Evolutionary conservation across 2,113 vertebrate species (phyloP), one percentile per base, ranked within the genome.

Genomic region (Podarcis cretensis): DNA sequence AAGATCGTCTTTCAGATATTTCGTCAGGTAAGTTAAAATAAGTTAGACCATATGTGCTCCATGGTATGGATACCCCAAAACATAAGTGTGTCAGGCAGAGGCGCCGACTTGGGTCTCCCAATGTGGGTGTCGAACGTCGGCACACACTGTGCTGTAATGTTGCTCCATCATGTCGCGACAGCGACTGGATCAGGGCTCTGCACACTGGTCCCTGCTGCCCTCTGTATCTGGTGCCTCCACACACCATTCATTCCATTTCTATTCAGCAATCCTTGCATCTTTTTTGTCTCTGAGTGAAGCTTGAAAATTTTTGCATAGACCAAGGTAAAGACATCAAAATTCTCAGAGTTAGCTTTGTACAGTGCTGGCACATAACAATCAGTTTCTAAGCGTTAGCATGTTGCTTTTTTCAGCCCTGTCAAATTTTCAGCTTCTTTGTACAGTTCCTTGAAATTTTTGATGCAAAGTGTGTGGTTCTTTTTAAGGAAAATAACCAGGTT

Each of bases 1-100:
- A 92, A 92, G 87, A 89, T 48, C 93, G 85, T 79, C 76, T 92
- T 87, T 90, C 83, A 84, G 95, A 94, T 66, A 83, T 92, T 84
- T 43, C 87, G 30, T 40, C 91, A 87, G 92, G 97, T 97, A 90
- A 96, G 97, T 97, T 92, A 77, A 27, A 77, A 66, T 68, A 77
- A 54, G 9, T 10, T 27, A 57, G 48, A 20, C 27, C 4, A 4
- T n/a, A n/a, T 82, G 27, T 75, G 27, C 1, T 75, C 54, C 59
- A 74, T 43, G 59, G 2, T 73, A 32, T 73, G 78, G 25, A 32
- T 7, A 71, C 35, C 23, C 27, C 54, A 74, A 85, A 63, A 32
- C 37, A 27, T 20, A 21, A 12, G 65, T 71, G 30, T 54, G 48
- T 54, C 35, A 9, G 25, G 10, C 25, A 74, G 12, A 65, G 48